Base-by-base conservation (phyloP, 2,888 invertebrate species). In the Dasysyrphus tricinctus region DNA sequence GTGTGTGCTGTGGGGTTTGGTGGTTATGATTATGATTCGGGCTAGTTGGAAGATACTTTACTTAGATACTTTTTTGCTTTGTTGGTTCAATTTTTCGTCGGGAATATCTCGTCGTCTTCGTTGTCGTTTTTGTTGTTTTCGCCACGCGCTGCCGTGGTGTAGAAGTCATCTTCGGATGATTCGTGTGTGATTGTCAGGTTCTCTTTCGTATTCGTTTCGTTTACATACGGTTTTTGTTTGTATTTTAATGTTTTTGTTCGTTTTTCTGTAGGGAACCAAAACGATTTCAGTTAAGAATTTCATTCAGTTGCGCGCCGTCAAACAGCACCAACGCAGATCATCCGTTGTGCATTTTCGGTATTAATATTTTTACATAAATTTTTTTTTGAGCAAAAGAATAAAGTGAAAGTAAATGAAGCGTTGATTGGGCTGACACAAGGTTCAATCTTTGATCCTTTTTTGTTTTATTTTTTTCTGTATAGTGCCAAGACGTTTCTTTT, bases 291-390 rank as follows among this genome's bases (percentile, higher is more conserved):
- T 65, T 63, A 72, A 81, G 78, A 88, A 84, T 89, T 90, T 91
- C 91, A 92, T 92, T 92, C 91, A 91, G 91, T 92, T 91, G 91
- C 92, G 92, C 91, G 92, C 92, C 92, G 92, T 92, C 91, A 89
- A 91, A 90, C 91, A 91, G 90, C 90, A 90, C 91, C 92, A 92
- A 91, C 92, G 92, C 91, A 90, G 88, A 88, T 86, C 89, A 91
- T 91, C 90, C 88, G 90, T 90, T 91, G 91, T 80, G 69, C 67
- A 74, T 73, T 85, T 67, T 80, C 80, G 85, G 85, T 85, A 81
- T 42, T 7, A 29, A 19, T 49, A 51, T 44, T 56, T 47, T 56
- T 61, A 24, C 14, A 8, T 61, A 39, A n/a, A 32, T 44, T 14
- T 42, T 57, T 67, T 32, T 75, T 51, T 8, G n/a, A 54, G 29